Conservation (phyloP, 2,797 vertebrate species). For the Etheostoma nigrum region DNA sequence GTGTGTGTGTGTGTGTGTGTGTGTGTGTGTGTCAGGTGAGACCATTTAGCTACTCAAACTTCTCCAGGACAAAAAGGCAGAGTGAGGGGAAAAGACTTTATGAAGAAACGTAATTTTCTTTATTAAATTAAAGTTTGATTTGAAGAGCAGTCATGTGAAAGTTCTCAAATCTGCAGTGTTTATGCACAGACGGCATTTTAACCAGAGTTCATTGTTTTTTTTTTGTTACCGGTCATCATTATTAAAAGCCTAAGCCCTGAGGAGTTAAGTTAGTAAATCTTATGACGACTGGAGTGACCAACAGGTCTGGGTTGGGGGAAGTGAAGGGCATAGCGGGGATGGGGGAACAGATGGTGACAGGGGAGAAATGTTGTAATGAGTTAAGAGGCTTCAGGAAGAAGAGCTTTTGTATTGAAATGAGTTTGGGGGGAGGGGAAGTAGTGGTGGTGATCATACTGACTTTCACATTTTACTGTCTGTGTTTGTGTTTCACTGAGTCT, state of each 20-base stretch:
- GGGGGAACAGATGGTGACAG: conserved; percentile 68
- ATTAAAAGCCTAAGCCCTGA: conserved; percentile 6
- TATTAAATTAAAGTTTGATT: conserved; percentile 6
- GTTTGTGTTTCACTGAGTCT: neutral
- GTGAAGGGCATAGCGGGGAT: conserved; percentile 23
- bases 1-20: neutral
- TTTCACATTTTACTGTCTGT: conserved; percentile 41
- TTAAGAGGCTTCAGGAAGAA: conserved; percentile 38
- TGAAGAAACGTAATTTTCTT: neutral
- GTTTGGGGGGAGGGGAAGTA: conserved; percentile 14
- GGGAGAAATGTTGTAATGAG: conserved; percentile 45
- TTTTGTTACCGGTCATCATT: neutral
- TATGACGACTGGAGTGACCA: conserved; percentile 19
- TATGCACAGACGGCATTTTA: neutral
- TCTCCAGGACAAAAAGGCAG: neutral
- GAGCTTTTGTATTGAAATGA: conserved; percentile 60
- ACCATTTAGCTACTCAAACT: neutral
- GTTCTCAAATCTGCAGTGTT: neutral
- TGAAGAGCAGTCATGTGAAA: neutral
- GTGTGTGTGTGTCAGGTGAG: conserved; percentile 7
- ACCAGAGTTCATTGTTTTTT: neutral
- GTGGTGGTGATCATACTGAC: neutral
- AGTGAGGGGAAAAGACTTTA: too few species aligned
- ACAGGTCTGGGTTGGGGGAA: conserved; percentile 46
- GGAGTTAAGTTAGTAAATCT: conserved; percentile 38